Evolutionary conservation across 2,113 vertebrate genomes (phyloP), one percentile per base, ranked within the genome.

Genomic region (Coreoperca whiteheadi): DNA sequence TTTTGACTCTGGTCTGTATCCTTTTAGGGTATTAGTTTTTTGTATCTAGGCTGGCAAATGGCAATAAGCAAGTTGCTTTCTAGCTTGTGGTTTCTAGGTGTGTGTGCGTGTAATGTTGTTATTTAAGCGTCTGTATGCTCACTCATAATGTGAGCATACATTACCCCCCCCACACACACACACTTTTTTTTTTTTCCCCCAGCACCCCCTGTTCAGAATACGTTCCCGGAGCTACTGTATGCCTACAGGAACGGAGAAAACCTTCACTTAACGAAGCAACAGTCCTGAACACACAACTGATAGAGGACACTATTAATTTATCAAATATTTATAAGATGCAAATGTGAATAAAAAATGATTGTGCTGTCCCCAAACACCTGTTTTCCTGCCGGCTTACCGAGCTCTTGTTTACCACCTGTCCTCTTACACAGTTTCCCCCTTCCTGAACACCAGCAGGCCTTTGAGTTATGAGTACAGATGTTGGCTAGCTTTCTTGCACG

Each of bases 301-400:
- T 83, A 88, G 90, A 82, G 81, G 70, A 81, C 85, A 79, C 81
- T 68, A 90, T 83, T 83, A 65, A 88, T 90, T 80, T 69, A 87
- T 93, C 84, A 88, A 87, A 90, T 92, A 93, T 93, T 89, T 90
- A 92, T 89, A 64, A 88, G 87, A 91, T 88, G 91, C 88, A 89
- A 94, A 93, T 90, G 54, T 78, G 60, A 77, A 69, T 63, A 67
- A 81, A 75, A 83, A 77, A 89, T 48, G 65, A 82, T 32, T 68
- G 21, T 2, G 25, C 66, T 39, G 79, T 82, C 67, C 75, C 74
- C 20, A 30, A 91, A 86, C 91, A 90, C 77, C 87, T 90, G 86
- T 79, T 79, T 84, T 46, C 69, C 85, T 76, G 34, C 65, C 50
- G 63, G 72, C 61, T 82, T 61, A 60, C 30, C 8, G 0, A 73